Conservation (phyloP, 2,113 vertebrate genomes). For the Antechinus stuartii region DNA sequence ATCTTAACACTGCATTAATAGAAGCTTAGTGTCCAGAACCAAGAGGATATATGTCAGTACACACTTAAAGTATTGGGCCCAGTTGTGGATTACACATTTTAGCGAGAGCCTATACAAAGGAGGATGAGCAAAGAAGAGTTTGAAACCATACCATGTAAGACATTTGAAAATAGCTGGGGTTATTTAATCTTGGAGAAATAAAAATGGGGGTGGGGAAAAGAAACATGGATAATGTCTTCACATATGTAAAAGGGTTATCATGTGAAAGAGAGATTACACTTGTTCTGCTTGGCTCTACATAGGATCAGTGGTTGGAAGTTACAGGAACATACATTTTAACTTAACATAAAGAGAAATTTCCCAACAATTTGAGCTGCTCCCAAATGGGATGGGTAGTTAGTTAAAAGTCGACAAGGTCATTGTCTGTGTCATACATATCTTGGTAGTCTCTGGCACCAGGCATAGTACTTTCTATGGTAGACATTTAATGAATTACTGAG, state of each 20-base stretch:
- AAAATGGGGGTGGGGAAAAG: not conserved
- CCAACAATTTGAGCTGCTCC: not conserved
- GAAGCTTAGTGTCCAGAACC: slow-evolving; percentile 1
- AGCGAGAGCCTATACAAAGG: not conserved
- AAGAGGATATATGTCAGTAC: not conserved
- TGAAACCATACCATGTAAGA: not conserved
- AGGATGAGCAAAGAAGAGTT: not conserved
- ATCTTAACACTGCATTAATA: not conserved
- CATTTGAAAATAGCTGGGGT: not conserved
- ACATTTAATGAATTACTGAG: not conserved
- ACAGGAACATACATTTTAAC: not conserved
- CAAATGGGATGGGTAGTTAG: not conserved
- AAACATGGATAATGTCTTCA: not conserved
- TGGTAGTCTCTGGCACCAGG: not conserved
- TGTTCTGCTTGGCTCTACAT: not conserved
- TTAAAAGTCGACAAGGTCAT: not conserved
- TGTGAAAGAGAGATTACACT: not conserved
- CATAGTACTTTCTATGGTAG: not conserved
- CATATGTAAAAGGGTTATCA: not conserved
- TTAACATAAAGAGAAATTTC: not conserved
- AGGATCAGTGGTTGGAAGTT: not conserved
- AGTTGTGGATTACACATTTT: not conserved
- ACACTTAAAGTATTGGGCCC: not conserved
- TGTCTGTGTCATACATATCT: not conserved
- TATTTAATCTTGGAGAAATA: not conserved